Evolutionary conservation across 2,113 vertebrate genomes (phyloP).

Genomic region (Scalopus aquaticus): DNA sequence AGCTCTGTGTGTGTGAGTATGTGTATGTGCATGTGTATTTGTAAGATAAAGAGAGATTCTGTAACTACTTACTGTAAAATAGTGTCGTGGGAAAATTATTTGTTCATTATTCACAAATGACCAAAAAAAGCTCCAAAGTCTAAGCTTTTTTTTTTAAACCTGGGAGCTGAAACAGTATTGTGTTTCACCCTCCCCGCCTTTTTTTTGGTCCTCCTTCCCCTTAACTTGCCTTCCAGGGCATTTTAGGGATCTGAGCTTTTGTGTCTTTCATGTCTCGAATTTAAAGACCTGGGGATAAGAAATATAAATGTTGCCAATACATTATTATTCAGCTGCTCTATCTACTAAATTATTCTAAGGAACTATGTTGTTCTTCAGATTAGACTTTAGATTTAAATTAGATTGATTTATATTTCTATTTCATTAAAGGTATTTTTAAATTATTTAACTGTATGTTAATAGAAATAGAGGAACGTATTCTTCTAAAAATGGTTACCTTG

Average conservation of each 20-base stretch:
- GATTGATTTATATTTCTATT: constrained; percentile 43
- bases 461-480: not conserved
- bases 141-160: not conserved
- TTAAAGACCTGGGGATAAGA: not conserved
- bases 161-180: not conserved
- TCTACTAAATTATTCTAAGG: constrained; percentile 23
- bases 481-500: constrained; percentile 3
- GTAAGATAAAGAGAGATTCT: not conserved
- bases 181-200: rapidly evolving
- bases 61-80: not conserved
- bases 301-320: not conserved
- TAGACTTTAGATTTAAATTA: constrained; percentile 37
- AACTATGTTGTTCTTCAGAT: constrained; percentile 32
- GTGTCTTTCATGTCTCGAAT: constrained; percentile 10
- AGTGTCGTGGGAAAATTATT: not conserved
- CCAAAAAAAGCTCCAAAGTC: not conserved
- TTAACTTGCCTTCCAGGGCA: constrained; percentile 3
- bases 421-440: constrained; percentile 9
- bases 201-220: not conserved
- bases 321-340: not conserved
- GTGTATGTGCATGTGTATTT: not conserved
- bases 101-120: not conserved
- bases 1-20: not conserved
- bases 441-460: not conserved
- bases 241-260: constrained; percentile 47